Base-by-base conservation (phyloP, 2,797 vertebrate genomes). In the Acanthis flammea region DNA sequence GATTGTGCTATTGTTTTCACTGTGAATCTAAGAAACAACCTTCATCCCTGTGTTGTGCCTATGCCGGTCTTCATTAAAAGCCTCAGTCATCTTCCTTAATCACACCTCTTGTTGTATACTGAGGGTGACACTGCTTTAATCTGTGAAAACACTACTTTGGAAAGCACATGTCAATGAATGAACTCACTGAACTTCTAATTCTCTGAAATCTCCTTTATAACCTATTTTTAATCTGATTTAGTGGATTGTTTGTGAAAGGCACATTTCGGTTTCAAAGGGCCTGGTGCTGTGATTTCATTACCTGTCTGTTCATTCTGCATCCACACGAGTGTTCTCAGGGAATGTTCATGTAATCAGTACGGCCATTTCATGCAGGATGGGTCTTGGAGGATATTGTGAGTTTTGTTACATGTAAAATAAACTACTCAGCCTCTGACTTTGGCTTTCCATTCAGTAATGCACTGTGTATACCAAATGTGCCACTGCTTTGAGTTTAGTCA, bases 131-230 rank as follows among this genome's bases (percentile, higher is more conserved):
- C 23, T 27, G 48, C 55, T 79, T 77, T 85, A 78, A 51, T 86
- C 73, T 70, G 72, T 61, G 80, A 86, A 92, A 92, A 91, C 21
- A 19, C n/a, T 5, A 6, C 44, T 90, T 91, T 84, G 57, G 62
- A 86, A 65, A 61, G 41, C 0, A 0, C 54, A 7, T 58, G 33
- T n/a, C 41, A 65, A 28, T 39, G 22, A 41, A 51, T 94, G 84
- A 94, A 90, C 37, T 81, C n/a, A 17, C 0, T 44, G 72, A 82
- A 73, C 23, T 81, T 84, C 50, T 60, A 48, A 68, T 90, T 91
- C n/a, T 51, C 60, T 53, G 54, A 74, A 93, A 88, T 84, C 19
- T 82, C n/a, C 76, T 65, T 66, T 62, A 45, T 19, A 60, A 37
- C 9, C 19, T 74, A 3, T 86, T 85, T 91, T 73, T 86, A 90